Evolutionary conservation across 2,888 invertebrate genomes (phyloP).

Genomic region (Oeneis ivallda): DNA sequence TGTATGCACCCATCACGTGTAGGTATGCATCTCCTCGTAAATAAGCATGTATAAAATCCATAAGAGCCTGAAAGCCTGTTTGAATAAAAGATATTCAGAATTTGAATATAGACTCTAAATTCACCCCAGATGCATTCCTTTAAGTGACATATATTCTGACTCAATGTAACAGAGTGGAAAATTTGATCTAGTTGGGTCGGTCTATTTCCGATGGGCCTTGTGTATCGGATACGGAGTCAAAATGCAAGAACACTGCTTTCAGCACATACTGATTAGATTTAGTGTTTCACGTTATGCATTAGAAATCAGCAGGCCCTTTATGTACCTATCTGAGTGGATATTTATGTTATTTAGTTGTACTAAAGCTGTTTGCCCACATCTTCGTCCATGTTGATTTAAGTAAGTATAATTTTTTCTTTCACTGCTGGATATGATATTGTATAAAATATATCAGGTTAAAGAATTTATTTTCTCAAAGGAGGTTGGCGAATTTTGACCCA

Average conservation of each 20-base stretch:
- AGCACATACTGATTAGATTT: constrained; percentile 5
- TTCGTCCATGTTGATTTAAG: too few relatives aligned
- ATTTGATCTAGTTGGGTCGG: neutral
- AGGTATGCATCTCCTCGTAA: neutral
- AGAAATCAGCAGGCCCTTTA: neutral
- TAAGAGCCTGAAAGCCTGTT: constrained; percentile 1
- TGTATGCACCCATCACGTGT: too few relatives aligned
- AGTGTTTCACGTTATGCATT: neutral
- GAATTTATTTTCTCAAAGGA: too few relatives aligned
- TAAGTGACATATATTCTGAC: neutral
- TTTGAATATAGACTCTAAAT: neutral
- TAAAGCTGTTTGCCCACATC: too few relatives aligned
- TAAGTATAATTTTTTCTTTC: too few relatives aligned
- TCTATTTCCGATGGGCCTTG: neutral
- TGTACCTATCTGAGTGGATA: too few relatives aligned
- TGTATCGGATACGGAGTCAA: constrained; percentile 4
- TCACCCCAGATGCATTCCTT: constrained; percentile 1
- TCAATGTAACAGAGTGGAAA: neutral
- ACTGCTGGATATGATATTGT: too few relatives aligned
- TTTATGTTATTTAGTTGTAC: too few relatives aligned
- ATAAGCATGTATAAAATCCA: neutral
- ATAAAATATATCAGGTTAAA: too few relatives aligned
- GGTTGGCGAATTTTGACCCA: too few relatives aligned
- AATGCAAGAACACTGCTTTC: neutral
- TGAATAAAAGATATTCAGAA: constrained; percentile 5